Conservation (phyloP, 2,888 invertebrate genomes). For the Sympetrum striolatum region DNA sequence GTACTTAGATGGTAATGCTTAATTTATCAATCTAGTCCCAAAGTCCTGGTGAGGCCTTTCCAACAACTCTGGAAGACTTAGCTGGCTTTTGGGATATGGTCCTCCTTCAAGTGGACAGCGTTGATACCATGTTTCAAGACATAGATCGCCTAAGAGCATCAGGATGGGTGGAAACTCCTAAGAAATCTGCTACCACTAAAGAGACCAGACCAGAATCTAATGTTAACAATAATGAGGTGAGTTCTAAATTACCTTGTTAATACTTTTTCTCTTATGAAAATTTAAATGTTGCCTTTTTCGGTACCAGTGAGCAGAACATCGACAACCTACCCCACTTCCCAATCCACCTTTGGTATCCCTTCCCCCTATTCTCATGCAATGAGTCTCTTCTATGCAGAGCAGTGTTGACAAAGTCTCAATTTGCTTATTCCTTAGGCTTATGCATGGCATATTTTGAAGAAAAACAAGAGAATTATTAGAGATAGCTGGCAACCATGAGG, state of each 20-base stretch:
- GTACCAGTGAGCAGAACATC: too few relatives aligned
- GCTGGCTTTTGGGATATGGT: constrained; percentile 99
- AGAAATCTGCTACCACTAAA: not conserved
- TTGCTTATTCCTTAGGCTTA: too few relatives aligned
- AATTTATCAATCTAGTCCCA: constrained; percentile 62
- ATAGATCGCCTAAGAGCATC: constrained; percentile 69
- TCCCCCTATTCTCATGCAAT: too few relatives aligned
- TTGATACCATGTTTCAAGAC: constrained; percentile 78
- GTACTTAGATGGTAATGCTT: too few relatives aligned
- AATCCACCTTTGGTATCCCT: too few relatives aligned
- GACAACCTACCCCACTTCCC: too few relatives aligned
- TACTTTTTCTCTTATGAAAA: not conserved
- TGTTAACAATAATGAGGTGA: not conserved
- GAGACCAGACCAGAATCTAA: not conserved
- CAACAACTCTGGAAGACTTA: constrained; percentile 87
- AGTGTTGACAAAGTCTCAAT: too few relatives aligned
- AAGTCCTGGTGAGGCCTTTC: constrained; percentile 79
- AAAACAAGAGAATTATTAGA: too few relatives aligned
- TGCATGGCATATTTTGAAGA: too few relatives aligned
- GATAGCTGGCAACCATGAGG: too few relatives aligned
- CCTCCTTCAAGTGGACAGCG: constrained; percentile 85
- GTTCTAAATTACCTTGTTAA: not conserved
- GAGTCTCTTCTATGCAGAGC: too few relatives aligned
- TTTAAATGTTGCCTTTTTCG: too few relatives aligned
- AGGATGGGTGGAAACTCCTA: constrained; percentile 63